Percentiles rank a stretch among this genome's conserved stretches.
These are phyloP conservation scores for Hylaeus anthracinus DNA, from an alignment of 1,140 invertebrate genomes.

Conservation along the genomic window DNA sequence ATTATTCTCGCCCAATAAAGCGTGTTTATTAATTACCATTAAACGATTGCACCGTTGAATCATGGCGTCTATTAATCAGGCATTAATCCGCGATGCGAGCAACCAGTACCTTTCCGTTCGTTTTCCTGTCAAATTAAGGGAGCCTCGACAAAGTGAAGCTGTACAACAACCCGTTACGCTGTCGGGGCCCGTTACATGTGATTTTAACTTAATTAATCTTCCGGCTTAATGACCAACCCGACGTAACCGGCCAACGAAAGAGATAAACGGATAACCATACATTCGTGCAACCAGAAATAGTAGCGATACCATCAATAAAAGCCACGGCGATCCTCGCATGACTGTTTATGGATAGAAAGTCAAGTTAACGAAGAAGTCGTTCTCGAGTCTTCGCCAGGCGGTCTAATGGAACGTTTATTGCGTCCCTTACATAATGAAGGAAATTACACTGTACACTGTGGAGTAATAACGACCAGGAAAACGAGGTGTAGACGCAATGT, in stretches of 20 bases:
- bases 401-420: slow-evolving; percentile 23
- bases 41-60: slow-evolving; percentile 29
- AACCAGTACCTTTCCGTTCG: not conserved
- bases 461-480: not conserved
- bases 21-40: slow-evolving; percentile 40
- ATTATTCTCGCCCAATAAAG: not conserved
- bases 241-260: slow-evolving; percentile 40
- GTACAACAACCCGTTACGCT: slow-evolving; percentile 19
- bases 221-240: slow-evolving; percentile 33
- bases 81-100: slow-evolving; percentile 18
- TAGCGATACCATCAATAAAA: slow-evolving; percentile 35
- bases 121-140: slow-evolving; percentile 27
- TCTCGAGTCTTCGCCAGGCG: not conserved
- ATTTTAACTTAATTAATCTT: slow-evolving; percentile 54
- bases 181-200: slow-evolving; percentile 35
- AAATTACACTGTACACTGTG: not conserved
- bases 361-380: slow-evolving; percentile 14
- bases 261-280: slow-evolving; percentile 42
- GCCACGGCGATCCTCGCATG: slow-evolving; percentile 4
- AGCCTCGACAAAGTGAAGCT: slow-evolving; percentile 22
- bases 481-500: not conserved
- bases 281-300: slow-evolving; percentile 20
- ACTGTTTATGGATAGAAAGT: slow-evolving; percentile 17
- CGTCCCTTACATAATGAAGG: not conserved
- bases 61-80: slow-evolving; percentile 41